Conservation (phyloP, 2,113 vertebrate genomes). For the Saccopteryx bilineata region DNA sequence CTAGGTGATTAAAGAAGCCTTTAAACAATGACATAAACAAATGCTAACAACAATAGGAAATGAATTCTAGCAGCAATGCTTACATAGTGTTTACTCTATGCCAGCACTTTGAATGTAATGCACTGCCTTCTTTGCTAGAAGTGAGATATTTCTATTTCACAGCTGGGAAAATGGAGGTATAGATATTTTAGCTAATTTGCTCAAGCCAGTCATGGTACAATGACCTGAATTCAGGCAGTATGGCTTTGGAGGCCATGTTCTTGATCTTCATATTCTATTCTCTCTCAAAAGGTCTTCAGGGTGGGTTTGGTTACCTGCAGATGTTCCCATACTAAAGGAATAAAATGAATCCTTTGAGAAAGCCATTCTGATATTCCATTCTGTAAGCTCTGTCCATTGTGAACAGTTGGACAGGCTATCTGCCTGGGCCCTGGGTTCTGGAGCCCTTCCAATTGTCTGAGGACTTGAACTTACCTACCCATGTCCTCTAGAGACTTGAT, state of each 20-base stretch:
- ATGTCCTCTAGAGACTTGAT: background rate
- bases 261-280: background rate
- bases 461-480: background rate
- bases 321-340: background rate
- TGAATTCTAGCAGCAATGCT: background rate
- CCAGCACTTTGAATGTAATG: background rate
- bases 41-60: background rate
- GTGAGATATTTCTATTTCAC: background rate
- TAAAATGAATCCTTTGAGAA: background rate
- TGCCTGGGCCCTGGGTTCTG: background rate
- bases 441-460: background rate
- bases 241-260: background rate
- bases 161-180: background rate
- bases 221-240: background rate
- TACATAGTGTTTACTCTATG: background rate
- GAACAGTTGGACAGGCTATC: background rate
- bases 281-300: background rate
- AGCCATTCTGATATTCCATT: rapidly evolving
- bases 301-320: background rate
- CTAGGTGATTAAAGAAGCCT: background rate
- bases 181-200: background rate
- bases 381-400: background rate
- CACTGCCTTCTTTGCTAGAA: background rate
- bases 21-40: background rate
- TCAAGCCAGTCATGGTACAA: background rate